phyloP scores from a whole-genome alignment of 1,140 invertebrate genomes.

The Caerostris extrusa region DNA sequence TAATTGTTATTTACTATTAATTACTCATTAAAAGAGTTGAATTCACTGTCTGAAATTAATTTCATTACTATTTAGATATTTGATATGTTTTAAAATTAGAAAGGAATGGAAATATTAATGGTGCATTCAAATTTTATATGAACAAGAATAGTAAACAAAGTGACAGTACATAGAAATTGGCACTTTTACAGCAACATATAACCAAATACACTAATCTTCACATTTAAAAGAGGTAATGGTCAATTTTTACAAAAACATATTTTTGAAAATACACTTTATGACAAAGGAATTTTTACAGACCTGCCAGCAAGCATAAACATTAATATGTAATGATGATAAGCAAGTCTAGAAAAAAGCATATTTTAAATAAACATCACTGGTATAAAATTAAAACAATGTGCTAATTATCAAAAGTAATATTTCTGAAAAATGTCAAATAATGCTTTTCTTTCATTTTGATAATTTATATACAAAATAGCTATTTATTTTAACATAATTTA shows the following conservation, averaged over 20 bases:
- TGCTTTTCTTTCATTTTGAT: no score
- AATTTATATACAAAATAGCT: no score
- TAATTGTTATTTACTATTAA: no score
- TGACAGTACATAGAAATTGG: constrained; percentile 61
- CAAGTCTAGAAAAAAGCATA: background rate
- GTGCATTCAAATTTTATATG: constrained; percentile 65
- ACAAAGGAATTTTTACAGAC: constrained; percentile 29
- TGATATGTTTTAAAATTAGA: background rate
- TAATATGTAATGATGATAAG: background rate
- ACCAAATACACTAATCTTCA: constrained; percentile 21
- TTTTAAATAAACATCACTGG: background rate
- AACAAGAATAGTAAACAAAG: constrained; percentile 65
- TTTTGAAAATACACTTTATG: background rate
- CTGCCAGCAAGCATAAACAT: constrained; percentile 46
- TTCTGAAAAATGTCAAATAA: no score
- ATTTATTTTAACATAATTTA: no score
- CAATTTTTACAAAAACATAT: background rate
- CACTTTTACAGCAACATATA: constrained; percentile 54
- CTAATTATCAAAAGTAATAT: no score
- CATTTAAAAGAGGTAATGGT: background rate
- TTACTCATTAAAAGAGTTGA: no score
- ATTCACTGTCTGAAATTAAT: no score
- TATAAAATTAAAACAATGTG: no score
- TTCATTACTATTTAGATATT: no score
- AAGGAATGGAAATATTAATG: background rate